Conservation (phyloP, 2,113 vertebrate species). For the Sprattus sprattus region DNA sequence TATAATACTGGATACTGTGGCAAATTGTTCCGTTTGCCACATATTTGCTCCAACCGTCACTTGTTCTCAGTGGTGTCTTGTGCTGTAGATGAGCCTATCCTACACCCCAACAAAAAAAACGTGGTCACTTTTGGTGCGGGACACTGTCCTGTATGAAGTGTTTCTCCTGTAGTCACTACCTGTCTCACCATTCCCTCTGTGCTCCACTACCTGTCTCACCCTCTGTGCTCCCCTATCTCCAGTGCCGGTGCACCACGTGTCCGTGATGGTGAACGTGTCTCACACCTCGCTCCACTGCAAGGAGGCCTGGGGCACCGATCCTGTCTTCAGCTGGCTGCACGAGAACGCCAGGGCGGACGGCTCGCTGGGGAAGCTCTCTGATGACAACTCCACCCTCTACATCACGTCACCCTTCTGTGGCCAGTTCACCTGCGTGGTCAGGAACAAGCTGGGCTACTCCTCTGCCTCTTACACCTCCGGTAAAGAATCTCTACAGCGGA, state of each 20-base stretch:
- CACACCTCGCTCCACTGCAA: constrained; percentile 65
- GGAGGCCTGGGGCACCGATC: constrained; percentile 74
- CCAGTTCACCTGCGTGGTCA: constrained; percentile 72
- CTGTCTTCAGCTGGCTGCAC: constrained; percentile 69
- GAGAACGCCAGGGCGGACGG: constrained; percentile 55
- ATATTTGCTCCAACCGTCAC: background rate
- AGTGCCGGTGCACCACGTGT: constrained; percentile 72
- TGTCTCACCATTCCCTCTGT: no score
- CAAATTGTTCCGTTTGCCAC: no score
- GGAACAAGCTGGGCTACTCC: constrained; percentile 68
- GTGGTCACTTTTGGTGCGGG: background rate
- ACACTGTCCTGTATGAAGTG: background rate
- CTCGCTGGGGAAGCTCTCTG: constrained; percentile 56
- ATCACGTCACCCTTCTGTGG: constrained; percentile 64
- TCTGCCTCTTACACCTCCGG: constrained; percentile 68
- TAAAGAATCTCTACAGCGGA: constrained; percentile 24
- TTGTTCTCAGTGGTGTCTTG: background rate
- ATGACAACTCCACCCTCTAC: constrained; percentile 38
- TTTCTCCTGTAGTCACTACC: background rate
- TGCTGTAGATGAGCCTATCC: background rate
- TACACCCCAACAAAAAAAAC: background rate
- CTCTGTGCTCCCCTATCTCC: constrained; percentile 19
- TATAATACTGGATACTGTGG: no score
- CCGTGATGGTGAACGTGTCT: constrained; percentile 71
- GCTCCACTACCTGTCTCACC: no score